Conservation (phyloP, 2,113 vertebrate species). For the Elephas maximus region DNA sequence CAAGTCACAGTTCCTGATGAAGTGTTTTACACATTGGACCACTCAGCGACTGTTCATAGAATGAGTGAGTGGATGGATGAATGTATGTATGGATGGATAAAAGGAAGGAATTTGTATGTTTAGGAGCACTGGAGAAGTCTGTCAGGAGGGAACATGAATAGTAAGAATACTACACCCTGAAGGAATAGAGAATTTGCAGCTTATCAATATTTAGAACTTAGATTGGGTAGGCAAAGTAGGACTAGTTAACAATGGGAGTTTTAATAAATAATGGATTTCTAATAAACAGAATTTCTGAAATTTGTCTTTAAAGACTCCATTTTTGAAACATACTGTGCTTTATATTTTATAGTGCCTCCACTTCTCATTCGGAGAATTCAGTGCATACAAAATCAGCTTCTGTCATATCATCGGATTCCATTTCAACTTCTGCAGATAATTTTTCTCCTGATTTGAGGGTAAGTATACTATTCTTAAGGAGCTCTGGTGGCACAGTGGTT, state of each 20-base stretch:
- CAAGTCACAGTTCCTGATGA: background rate
- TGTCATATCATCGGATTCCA: constrained; percentile 92
- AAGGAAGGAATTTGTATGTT: background rate
- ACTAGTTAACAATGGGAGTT: background rate
- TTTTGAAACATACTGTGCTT: constrained; percentile 60
- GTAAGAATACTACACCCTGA: background rate
- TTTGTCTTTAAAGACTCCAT: background rate
- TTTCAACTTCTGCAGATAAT: constrained; percentile 92
- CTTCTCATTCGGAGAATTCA: constrained; percentile 95
- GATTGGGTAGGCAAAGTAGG: background rate
- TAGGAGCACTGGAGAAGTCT: background rate
- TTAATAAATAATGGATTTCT: constrained; percentile 10
- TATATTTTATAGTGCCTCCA: constrained; percentile 90
- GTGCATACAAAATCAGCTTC: constrained; percentile 91
- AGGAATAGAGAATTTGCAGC: background rate
- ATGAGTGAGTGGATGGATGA: background rate
- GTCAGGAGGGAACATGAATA: background rate
- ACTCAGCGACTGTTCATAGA: background rate
- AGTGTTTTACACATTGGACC: background rate
- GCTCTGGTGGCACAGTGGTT: background rate
- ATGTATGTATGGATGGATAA: background rate
- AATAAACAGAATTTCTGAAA: constrained; percentile 13
- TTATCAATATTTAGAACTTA: constrained; percentile 20
- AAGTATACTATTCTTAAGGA: constrained; percentile 80
- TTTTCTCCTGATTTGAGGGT: constrained; percentile 95